phyloP scores from a whole-genome alignment of 2,797 vertebrate species.

The Pseudochirops cupreus region DNA sequence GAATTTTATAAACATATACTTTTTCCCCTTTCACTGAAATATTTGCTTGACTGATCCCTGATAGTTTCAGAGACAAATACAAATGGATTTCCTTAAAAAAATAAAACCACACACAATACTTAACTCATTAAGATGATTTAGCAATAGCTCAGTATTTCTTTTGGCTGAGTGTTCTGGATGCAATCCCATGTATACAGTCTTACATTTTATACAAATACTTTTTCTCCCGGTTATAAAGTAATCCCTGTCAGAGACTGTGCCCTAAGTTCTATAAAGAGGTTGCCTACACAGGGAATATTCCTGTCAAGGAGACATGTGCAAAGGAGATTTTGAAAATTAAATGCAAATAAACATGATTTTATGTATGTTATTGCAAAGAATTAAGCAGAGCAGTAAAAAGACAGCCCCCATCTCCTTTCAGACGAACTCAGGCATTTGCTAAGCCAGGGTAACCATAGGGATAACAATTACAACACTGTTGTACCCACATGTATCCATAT shows the following conservation, averaged over 20 bases:
- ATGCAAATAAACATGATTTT: constrained; percentile 64
- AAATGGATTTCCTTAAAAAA: constrained; percentile 75
- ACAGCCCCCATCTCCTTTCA: constrained; percentile 16
- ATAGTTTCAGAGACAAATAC: constrained; percentile 75
- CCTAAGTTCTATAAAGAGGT: constrained; percentile 48
- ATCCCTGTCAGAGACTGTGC: constrained; percentile 40
- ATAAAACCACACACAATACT: constrained; percentile 75
- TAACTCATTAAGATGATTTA: constrained; percentile 75
- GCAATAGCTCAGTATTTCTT: constrained; percentile 39
- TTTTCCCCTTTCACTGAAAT: constrained; percentile 61
- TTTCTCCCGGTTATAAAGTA: constrained; percentile 68
- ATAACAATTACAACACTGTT: constrained; percentile 12
- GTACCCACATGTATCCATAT: constrained; percentile 19
- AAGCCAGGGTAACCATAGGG: constrained; percentile 27
- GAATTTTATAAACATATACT: constrained; percentile 52
- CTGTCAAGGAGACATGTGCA: constrained; percentile 46
- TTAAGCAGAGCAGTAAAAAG: constrained; percentile 44
- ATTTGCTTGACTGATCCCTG: constrained; percentile 64
- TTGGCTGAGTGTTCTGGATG: constrained; percentile 75
- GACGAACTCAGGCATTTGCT: constrained; percentile 39
- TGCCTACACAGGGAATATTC: constrained; percentile 55
- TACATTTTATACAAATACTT: constrained; percentile 71
- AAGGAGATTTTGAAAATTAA: constrained; percentile 71
- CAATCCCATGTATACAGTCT: constrained; percentile 70
- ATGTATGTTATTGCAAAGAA: constrained; percentile 2